Percentiles rank a stretch among this genome's conserved stretches.
These are phyloP conservation scores for Tillus elongatus DNA, from an alignment of 2,888 invertebrate genomes.

Conservation along the genomic window DNA sequence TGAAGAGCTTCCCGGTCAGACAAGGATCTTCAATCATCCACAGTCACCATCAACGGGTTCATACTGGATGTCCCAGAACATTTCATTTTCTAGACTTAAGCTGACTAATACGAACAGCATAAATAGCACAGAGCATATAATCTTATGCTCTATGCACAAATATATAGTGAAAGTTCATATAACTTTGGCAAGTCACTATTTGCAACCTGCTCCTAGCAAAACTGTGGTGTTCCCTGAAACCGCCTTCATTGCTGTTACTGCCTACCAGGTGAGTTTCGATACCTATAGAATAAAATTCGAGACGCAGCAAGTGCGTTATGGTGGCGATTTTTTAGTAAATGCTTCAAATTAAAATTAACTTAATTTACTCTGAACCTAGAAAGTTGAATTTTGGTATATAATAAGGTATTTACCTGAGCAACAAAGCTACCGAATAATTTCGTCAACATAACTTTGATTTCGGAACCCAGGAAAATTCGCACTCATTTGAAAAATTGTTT, in stretches of 20 bases:
- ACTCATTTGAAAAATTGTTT: too few species aligned
- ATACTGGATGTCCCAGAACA: conserved; percentile 71
- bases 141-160: conserved; percentile 94
- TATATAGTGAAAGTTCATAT: conserved; percentile 86
- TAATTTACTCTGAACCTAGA: too few species aligned
- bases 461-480: too few species aligned
- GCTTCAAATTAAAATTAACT: too few species aligned
- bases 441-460: too few species aligned
- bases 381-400: too few species aligned
- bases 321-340: too few species aligned
- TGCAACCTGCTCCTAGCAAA: conserved; percentile 57
- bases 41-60: conserved; percentile 79
- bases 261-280: conserved; percentile 75
- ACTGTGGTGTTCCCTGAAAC: conserved; percentile 68
- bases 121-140: conserved; percentile 73
- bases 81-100: conserved; percentile 68
- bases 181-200: conserved; percentile 65
- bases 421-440: too few species aligned
- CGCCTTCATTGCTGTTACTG: conserved; percentile 93
- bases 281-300: too few species aligned
- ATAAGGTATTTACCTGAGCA: too few species aligned
- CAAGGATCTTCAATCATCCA: conserved; percentile 73
- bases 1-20: conserved; percentile 71
- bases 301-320: too few species aligned
- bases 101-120: conserved; percentile 78